Evolutionary conservation across 2,888 invertebrate genomes (phyloP).

Genomic region (Nasonovia ribisnigri): DNA sequence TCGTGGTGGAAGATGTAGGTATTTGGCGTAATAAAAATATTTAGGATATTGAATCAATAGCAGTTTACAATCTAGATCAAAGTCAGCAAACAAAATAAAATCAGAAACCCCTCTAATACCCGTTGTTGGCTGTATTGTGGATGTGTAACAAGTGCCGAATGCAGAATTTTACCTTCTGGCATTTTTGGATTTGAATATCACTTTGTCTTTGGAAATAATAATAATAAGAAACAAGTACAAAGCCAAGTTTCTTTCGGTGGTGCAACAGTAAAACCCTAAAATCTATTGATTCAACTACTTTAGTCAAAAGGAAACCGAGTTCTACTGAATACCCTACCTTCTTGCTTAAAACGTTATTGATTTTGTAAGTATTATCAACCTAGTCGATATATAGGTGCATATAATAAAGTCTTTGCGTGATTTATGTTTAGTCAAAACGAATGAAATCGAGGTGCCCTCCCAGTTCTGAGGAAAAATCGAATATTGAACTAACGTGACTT

Average conservation of each 20-base stretch:
- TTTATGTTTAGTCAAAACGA: conserved; percentile 25
- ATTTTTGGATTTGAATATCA: conserved; percentile 49
- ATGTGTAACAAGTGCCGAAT: conserved; percentile 15
- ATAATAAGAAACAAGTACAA: conserved; percentile 33
- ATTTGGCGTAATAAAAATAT: not conserved
- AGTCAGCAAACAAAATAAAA: conserved; percentile 27
- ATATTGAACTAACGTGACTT: conserved; percentile 31
- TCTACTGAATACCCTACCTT: not conserved
- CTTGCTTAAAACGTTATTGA: not conserved
- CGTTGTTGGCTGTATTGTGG: not conserved
- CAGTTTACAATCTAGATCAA: not conserved
- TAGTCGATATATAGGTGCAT: not conserved
- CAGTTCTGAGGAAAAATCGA: not conserved
- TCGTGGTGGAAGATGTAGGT: not conserved
- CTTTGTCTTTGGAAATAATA: conserved; percentile 38
- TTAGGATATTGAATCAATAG: not conserved
- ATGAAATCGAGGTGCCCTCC: not conserved
- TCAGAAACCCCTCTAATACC: not conserved
- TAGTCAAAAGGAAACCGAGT: conserved; percentile 30
- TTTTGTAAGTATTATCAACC: conserved; percentile 42
- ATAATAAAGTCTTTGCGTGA: conserved; percentile 7
- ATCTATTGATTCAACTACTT: conserved; percentile 26
- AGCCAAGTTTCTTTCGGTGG: conserved; percentile 23
- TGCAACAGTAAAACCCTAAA: conserved; percentile 33
- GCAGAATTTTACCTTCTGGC: conserved; percentile 30